phyloP scores from a whole-genome alignment of 2,113 vertebrate genomes.

The Onychostoma macrolepis region DNA sequence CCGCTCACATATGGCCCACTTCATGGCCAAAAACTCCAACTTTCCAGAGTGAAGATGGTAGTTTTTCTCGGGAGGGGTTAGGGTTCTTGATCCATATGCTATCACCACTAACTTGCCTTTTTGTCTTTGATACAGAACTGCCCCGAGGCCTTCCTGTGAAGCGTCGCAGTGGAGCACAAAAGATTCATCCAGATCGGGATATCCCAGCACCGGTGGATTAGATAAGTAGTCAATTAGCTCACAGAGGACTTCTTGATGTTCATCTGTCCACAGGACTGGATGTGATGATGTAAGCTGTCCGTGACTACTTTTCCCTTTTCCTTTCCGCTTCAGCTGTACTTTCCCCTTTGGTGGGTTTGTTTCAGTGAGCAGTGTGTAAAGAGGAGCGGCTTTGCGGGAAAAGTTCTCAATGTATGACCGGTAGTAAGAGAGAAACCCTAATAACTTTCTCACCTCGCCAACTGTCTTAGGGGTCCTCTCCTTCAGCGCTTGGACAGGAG shows the following conservation, averaged over 20 bases:
- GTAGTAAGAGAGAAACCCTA: background rate
- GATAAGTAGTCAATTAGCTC: background rate
- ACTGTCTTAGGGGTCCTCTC: conserved; percentile 7
- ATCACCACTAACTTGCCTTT: conserved; percentile 26
- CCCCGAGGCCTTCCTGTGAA: background rate
- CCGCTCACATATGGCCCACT: background rate
- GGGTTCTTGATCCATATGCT: conserved; percentile 1
- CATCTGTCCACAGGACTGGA: background rate
- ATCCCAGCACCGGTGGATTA: background rate
- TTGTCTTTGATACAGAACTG: background rate
- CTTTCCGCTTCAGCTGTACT: background rate
- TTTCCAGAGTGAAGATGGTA: conserved; percentile 25
- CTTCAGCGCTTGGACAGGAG: conserved; percentile 10
- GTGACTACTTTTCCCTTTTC: background rate
- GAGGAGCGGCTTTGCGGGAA: conserved; percentile 21
- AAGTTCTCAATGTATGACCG: background rate
- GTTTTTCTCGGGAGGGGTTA: background rate
- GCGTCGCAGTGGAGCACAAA: background rate
- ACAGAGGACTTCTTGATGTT: background rate
- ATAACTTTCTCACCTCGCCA: background rate
- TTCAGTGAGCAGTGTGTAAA: conserved; percentile 11
- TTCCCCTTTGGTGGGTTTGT: background rate
- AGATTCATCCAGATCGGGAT: background rate
- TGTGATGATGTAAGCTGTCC: background rate
- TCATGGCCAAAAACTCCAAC: conserved; percentile 30